These are phyloP conservation scores for Zosterops lateralis DNA, from an alignment of 2,113 vertebrate genomes.

Conservation along the genomic window DNA sequence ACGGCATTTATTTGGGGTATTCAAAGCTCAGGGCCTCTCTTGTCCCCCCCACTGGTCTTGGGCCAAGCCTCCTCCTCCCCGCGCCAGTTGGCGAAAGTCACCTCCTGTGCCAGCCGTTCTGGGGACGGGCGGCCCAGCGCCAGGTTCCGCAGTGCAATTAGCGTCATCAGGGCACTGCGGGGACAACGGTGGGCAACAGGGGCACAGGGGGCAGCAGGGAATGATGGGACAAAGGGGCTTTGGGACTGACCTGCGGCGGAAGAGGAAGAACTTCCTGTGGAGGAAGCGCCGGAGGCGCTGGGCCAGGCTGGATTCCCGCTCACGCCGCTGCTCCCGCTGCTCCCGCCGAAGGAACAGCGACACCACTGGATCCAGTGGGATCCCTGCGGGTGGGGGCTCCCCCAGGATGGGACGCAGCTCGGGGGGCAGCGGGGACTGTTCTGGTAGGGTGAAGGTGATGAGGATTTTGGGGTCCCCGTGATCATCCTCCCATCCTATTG, in stretches of 20 bases:
- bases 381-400: slow-evolving; percentile 51
- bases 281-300: slow-evolving; percentile 81
- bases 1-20: background rate
- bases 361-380: slow-evolving; percentile 75
- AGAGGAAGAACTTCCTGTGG: slow-evolving; percentile 81
- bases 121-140: slow-evolving; percentile 81
- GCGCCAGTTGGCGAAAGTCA: slow-evolving; percentile 83
- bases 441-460: background rate
- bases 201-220: rapidly evolving
- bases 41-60: rapidly evolving
- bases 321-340: slow-evolving; percentile 76
- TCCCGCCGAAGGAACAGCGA: slow-evolving; percentile 84
- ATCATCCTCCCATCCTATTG: background rate
- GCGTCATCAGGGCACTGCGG: slow-evolving; percentile 78
- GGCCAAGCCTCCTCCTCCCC: slow-evolving; percentile 25
- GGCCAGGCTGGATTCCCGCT: slow-evolving; percentile 69
- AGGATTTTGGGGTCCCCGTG: background rate
- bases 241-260: slow-evolving; percentile 83
- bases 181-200: background rate
- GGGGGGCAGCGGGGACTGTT: slow-evolving; percentile 74
- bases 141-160: slow-evolving; percentile 89
- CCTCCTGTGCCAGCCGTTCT: slow-evolving; percentile 85
- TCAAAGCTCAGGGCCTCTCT: background rate
- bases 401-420: slow-evolving; percentile 85
- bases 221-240: rapidly evolving